These are phyloP conservation scores for Meteorus sp. DNA, from an alignment of 1,140 invertebrate genomes.

Conservation along the genomic window DNA sequence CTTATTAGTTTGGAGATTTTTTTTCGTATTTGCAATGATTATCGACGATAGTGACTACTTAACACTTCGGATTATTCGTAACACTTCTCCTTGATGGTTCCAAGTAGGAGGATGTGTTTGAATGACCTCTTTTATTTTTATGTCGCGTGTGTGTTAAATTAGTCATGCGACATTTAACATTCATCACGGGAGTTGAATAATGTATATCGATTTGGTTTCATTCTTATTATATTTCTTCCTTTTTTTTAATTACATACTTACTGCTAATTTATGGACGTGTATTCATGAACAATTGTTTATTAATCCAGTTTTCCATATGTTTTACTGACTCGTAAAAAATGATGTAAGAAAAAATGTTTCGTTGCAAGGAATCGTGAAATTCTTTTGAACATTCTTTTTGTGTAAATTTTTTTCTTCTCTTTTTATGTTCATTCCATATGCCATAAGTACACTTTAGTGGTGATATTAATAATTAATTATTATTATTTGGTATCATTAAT, in stretches of 20 bases:
- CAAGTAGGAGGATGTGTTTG: neutral
- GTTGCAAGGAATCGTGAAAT: too few relatives aligned
- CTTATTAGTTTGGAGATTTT: too few relatives aligned
- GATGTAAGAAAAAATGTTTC: too few relatives aligned
- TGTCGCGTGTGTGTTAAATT: constrained; percentile 8
- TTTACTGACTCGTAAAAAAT: too few relatives aligned
- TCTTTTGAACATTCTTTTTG: neutral
- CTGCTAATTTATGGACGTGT: neutral
- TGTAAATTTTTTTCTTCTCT: neutral
- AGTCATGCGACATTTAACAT: constrained; percentile 2
- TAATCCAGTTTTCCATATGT: constrained; percentile 11
- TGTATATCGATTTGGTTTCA: neutral
- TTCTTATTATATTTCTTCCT: too few relatives aligned
- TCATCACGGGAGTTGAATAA: constrained; percentile 1
- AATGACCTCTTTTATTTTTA: constrained; percentile 8
- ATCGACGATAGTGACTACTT: neutral
- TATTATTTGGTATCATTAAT: constrained; percentile 5
- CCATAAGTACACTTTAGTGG: neutral
- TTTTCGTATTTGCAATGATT: too few relatives aligned
- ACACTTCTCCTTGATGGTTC: neutral
- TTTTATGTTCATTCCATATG: neutral
- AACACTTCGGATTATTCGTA: neutral
- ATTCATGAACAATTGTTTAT: neutral
- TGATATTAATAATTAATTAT: too few relatives aligned
- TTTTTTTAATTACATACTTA: too few relatives aligned